Percentiles rank a stretch among this genome's conserved stretches.
phyloP scores from a whole-genome alignment of 2,113 vertebrate genomes.

The Protobothrops mucrosquamatus region DNA sequence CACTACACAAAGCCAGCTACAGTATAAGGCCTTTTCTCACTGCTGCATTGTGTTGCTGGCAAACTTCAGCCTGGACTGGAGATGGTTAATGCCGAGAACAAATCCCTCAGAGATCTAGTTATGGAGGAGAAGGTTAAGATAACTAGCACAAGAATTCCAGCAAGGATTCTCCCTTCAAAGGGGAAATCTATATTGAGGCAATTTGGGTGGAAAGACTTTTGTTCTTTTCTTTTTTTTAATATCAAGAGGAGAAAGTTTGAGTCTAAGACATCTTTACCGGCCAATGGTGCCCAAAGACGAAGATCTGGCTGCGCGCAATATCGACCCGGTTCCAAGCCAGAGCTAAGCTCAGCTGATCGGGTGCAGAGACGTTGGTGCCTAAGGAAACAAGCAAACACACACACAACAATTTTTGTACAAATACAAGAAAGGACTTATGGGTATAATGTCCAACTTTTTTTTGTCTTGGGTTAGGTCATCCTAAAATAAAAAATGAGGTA shows the following conservation, averaged over 20 bases:
- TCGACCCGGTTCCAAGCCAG: conserved; percentile 99
- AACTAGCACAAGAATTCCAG: not conserved
- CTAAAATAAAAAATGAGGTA: not conserved
- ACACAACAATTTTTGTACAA: not conserved
- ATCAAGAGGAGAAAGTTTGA: not conserved
- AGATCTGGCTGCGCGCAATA: conserved; percentile 96
- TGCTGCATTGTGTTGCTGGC: not conserved
- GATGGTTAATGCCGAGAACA: not conserved
- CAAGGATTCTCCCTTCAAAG: not conserved
- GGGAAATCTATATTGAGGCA: not conserved
- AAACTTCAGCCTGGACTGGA: not conserved
- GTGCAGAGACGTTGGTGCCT: conserved; percentile 95
- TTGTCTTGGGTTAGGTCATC: not conserved
- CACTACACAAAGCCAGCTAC: not conserved
- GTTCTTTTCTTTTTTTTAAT: not conserved
- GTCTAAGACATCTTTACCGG: conserved; percentile 76
- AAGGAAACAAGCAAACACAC: not conserved
- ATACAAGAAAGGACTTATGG: not conserved
- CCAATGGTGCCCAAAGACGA: conserved; percentile 94
- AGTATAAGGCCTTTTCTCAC: not conserved
- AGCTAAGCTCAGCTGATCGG: conserved; percentile 94
- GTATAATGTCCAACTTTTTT: not conserved
- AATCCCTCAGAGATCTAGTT: not conserved
- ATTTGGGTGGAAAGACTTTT: not conserved
- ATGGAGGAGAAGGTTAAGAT: not conserved